These are phyloP conservation scores for Chunga burmeisteri DNA, from an alignment of 2,113 vertebrate species.

Conservation along the genomic window DNA sequence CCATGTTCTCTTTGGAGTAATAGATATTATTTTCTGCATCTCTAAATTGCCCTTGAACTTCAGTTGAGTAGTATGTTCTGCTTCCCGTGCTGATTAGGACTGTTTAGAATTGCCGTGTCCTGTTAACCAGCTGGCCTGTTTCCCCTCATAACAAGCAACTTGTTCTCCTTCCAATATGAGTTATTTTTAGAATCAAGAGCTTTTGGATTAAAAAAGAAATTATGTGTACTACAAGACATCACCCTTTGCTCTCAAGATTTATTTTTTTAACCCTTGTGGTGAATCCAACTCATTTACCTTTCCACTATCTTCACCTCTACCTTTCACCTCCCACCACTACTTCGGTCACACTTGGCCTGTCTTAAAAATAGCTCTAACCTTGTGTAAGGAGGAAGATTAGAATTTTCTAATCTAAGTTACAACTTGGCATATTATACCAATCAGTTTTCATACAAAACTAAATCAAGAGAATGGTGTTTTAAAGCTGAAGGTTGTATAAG, in stretches of 20 bases:
- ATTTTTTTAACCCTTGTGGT: not conserved
- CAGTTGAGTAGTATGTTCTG: not conserved
- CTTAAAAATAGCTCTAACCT: not conserved
- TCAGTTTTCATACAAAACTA: not conserved
- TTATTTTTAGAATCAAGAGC: constrained; percentile 48
- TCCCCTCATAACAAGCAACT: constrained; percentile 49
- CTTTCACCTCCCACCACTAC: not conserved
- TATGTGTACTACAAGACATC: not conserved
- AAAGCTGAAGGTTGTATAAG: not conserved
- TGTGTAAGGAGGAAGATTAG: not conserved
- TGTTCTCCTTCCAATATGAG: constrained; percentile 39
- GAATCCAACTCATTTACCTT: not conserved
- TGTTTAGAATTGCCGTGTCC: constrained; percentile 58
- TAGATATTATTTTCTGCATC: constrained; percentile 11
- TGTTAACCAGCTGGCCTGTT: constrained; percentile 53
- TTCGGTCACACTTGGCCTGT: not conserved
- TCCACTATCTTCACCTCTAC: not conserved
- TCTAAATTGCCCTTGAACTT: constrained; percentile 57
- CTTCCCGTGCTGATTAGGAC: constrained; percentile 47
- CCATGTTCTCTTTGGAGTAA: not conserved
- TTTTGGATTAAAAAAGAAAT: constrained; percentile 1
- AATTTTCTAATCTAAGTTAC: not conserved
- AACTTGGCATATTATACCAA: not conserved
- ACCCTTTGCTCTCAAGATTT: not conserved
- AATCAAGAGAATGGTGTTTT: not conserved